Evolutionary conservation across 2,113 vertebrate genomes (phyloP).

Genomic region (Empidonax alnorum): DNA sequence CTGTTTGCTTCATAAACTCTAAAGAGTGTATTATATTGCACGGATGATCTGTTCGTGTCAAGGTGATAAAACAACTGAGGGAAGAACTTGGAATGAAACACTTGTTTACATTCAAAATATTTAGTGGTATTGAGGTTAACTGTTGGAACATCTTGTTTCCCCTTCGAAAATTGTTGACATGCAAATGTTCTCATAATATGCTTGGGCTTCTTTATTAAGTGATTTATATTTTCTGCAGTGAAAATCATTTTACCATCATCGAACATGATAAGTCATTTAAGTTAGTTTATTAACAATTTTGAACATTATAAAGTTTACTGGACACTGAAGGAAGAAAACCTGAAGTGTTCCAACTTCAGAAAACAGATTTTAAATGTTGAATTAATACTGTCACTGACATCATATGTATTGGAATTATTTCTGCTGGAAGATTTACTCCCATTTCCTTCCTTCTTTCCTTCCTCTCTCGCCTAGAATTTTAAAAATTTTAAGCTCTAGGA

Average conservation of each 20-base stretch:
- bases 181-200: not conserved
- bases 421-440: not conserved
- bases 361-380: not conserved
- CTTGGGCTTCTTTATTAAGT: not conserved
- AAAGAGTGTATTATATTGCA: rapidly evolving
- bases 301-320: not conserved
- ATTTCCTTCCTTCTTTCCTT: not conserved
- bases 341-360: not conserved
- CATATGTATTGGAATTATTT: not conserved
- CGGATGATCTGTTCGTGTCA: not conserved
- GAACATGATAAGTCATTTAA: not conserved
- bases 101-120: not conserved
- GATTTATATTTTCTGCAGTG: not conserved
- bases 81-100: not conserved
- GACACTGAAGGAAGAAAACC: not conserved
- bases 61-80: not conserved
- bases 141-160: not conserved
- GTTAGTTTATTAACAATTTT: not conserved
- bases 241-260: not conserved
- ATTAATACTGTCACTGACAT: not conserved
- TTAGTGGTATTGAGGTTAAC: not conserved
- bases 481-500: not conserved
- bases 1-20: not conserved
- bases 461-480: not conserved
- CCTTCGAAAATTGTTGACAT: not conserved